These are phyloP conservation scores for Stegodyphus mimosarum DNA, from an alignment of 1,140 invertebrate genomes.

Conservation along the genomic window DNA sequence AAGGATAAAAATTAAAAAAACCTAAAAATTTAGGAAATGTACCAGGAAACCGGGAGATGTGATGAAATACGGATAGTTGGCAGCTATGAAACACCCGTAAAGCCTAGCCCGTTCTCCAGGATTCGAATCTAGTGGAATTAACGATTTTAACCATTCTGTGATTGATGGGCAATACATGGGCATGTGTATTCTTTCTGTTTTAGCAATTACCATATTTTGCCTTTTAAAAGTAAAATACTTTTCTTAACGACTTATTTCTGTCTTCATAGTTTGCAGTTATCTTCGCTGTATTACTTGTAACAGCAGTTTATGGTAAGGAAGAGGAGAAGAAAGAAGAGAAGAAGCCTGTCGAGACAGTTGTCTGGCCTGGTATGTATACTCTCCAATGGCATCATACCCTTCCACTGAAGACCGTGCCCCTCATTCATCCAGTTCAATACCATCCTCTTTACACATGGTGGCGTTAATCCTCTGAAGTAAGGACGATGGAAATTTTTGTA, in stretches of 20 bases:
- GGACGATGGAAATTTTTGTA: too few relatives aligned
- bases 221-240: background rate
- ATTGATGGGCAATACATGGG: too few relatives aligned
- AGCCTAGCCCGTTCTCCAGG: too few relatives aligned
- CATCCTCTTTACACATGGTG: conserved; percentile 6
- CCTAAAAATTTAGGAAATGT: too few relatives aligned
- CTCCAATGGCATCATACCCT: background rate
- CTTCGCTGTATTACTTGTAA: conserved; percentile 9
- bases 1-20: too few relatives aligned
- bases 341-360: background rate
- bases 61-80: too few relatives aligned
- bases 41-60: too few relatives aligned
- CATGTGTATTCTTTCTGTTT: too few relatives aligned
- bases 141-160: too few relatives aligned
- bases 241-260: background rate
- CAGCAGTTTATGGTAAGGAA: background rate
- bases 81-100: too few relatives aligned
- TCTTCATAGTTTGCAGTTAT: conserved; percentile 1
- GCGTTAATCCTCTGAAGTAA: background rate
- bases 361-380: conserved; percentile 23
- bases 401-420: background rate
- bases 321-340: conserved; percentile 11
- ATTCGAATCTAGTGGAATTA: too few relatives aligned
- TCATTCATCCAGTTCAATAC: conserved; percentile 4
- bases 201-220: too few relatives aligned